These are phyloP conservation scores for Sebastes diaconus DNA, from an alignment of 2,797 vertebrate genomes.

Conservation along the genomic window DNA sequence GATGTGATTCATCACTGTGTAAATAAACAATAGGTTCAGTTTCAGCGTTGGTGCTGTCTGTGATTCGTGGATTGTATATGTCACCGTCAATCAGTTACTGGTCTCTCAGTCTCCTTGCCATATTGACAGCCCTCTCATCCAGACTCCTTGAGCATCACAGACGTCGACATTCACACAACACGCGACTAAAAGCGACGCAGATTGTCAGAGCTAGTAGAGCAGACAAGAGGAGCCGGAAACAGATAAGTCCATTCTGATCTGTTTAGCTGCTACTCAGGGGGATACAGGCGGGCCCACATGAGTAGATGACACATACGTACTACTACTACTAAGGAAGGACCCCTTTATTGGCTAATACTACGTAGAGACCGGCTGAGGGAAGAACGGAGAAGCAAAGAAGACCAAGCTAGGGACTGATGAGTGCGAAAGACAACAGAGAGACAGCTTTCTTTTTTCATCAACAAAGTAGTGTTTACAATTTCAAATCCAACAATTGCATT, in stretches of 20 bases:
- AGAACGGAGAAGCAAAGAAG: background rate
- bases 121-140: constrained; percentile 56
- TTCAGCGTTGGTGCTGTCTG: background rate
- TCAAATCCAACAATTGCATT: background rate
- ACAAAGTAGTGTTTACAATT: background rate
- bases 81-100: constrained; percentile 47
- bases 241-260: constrained; percentile 54
- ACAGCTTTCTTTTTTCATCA: background rate
- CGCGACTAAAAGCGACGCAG: constrained; percentile 28
- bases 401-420: background rate
- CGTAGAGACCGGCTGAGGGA: background rate
- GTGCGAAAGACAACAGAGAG: background rate
- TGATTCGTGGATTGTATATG: constrained; percentile 24
- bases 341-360: constrained; percentile 6
- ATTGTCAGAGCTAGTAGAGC: constrained; percentile 38
- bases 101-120: constrained; percentile 29
- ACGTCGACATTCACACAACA: constrained; percentile 42
- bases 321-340: constrained; percentile 7
- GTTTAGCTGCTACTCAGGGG: constrained; percentile 42
- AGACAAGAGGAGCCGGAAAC: constrained; percentile 44
- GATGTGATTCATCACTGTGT: background rate
- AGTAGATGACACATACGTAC: constrained; percentile 20
- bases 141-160: constrained; percentile 45
- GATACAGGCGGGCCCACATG: constrained; percentile 26
- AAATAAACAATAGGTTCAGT: constrained; percentile 35